Evolutionary conservation across 2,888 invertebrate genomes (phyloP).

Genomic region (Drosophila quasianomalipes): DNA sequence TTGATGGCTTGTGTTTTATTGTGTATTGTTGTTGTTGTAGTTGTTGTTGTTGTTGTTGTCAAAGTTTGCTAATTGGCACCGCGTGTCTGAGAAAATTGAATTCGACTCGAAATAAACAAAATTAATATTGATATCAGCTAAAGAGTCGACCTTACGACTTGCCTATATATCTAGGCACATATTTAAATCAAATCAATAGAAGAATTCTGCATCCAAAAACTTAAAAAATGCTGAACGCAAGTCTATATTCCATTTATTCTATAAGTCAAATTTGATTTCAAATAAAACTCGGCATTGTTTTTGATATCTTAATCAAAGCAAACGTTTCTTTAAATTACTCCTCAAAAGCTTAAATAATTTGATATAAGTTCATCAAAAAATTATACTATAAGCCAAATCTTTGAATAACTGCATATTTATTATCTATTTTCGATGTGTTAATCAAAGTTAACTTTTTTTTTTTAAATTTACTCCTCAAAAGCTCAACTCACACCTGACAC

Average conservation of each 20-base stretch:
- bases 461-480: not conserved
- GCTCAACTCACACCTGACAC: not conserved
- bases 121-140: constrained; percentile 25
- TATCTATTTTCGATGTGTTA: not conserved
- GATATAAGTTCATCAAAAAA: not conserved
- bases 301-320: not conserved
- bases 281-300: not conserved
- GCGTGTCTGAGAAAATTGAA: constrained; percentile 40
- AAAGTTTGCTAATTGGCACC: constrained; percentile 68
- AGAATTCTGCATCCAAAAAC: not conserved
- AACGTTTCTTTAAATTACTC: not conserved
- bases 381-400: too few species aligned
- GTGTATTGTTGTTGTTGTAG: constrained; percentile 24
- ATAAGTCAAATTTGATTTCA: not conserved
- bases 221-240: not conserved
- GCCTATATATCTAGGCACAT: not conserved
- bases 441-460: not conserved
- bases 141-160: not conserved
- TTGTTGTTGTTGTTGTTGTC: constrained; percentile 37
- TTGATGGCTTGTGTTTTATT: constrained; percentile 21
- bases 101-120: constrained; percentile 20
- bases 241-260: not conserved
- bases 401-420: not conserved
- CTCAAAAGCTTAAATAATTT: not conserved
- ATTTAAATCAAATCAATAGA: not conserved